Base-by-base conservation (phyloP, 2,113 vertebrate species). In the Delphinapterus leucas region DNA sequence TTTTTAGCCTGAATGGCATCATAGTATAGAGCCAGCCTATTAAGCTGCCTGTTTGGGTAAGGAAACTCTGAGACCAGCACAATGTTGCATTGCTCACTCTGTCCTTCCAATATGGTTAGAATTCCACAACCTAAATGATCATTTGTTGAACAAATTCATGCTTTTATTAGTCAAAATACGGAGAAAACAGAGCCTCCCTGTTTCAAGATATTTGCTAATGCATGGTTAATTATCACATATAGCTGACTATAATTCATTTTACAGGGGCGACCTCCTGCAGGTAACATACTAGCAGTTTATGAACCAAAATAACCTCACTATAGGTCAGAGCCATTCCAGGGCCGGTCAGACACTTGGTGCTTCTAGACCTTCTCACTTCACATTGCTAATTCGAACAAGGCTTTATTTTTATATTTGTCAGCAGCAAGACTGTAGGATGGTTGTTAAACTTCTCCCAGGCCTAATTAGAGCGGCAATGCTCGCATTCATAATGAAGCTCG, bases 341-440 rank as follows among this genome's bases (percentile, higher is more conserved):
- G 90, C 98, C 98, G 98, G 98, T 98, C 98, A 99, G 99, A 99
- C 99, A 99, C 98, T 99, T 98, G 98, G 97, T 99, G 98, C 98
- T 99, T 98, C 99, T 98, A 99, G 98, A 98, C 98, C 98, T 98
- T 99, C 98, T 99, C 99, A 98, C 98, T 99, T 99, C 99, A 98
- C 99, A 98, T 99, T 99, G 99, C 99, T 99, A 99, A 99, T 99
- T 99, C 98, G 98, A 99, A 99, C 99, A 99, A 99, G 99, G 99
- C 98, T 99, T 99, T 99, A 99, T 99, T 99, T 99, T 99, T 99
- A 99, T 99, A 99, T 99, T 99, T 99, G 99, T 99, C 99, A 98
- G 99, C 98, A 98, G 99, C 99, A 98, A 99, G 98, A 99, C 99
- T 99, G 99, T 99, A 99, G 99, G 98, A 97, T 98, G 99, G 99